These are phyloP conservation scores for Falcunculus frontatus DNA, from an alignment of 2,113 vertebrate species.

Conservation along the genomic window DNA sequence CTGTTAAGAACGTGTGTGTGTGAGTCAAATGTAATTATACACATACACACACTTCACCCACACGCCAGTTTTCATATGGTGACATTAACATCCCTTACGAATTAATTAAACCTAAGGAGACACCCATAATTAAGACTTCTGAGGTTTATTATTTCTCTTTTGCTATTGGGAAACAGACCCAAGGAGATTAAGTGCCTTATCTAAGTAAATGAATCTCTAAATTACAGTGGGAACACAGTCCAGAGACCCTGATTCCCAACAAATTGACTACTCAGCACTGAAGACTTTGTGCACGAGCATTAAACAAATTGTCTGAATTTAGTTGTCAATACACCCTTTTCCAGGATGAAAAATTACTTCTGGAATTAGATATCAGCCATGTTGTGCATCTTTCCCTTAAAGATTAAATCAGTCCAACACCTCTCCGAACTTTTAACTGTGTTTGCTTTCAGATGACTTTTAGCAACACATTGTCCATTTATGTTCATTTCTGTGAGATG, in stretches of 20 bases:
- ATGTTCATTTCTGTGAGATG: background rate
- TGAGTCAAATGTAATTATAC: background rate
- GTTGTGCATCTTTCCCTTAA: background rate
- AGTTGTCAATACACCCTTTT: background rate
- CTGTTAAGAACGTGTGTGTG: background rate
- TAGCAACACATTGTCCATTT: background rate
- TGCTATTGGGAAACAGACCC: background rate
- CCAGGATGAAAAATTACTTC: background rate
- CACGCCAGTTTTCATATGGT: background rate
- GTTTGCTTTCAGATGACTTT: background rate
- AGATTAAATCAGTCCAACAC: background rate
- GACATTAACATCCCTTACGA: background rate
- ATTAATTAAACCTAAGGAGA: slow-evolving; percentile 27
- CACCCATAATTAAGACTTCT: slow-evolving; percentile 4
- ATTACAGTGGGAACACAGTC: background rate
- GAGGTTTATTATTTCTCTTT: slow-evolving; percentile 18
- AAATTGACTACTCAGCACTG: background rate
- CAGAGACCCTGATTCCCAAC: background rate
- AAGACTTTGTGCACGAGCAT: background rate
- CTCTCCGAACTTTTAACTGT: background rate
- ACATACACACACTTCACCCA: background rate
- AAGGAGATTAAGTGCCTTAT: background rate
- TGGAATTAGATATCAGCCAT: background rate
- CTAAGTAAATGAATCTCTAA: background rate
- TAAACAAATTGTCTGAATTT: background rate